Percentiles rank a stretch among this genome's conserved stretches.
Evolutionary conservation across 1,140 invertebrate species (phyloP).

Genomic region (Ridgeia piscesae): DNA sequence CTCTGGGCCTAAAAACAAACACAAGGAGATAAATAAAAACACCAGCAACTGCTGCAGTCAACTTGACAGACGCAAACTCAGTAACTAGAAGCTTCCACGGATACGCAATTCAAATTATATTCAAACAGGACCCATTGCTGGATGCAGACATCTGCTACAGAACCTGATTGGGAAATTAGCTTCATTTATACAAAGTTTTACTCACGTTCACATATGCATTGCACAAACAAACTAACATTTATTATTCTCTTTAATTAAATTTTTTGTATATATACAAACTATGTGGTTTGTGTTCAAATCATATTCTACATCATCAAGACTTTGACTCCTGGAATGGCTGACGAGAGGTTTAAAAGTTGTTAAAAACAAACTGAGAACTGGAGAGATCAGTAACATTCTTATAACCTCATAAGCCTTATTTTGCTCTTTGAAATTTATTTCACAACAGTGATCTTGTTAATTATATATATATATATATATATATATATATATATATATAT

Average conservation of each 20-base stretch:
- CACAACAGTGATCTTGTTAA: no score
- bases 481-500: no score
- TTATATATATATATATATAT: no score
- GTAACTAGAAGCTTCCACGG: no score
- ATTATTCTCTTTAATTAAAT: neutral
- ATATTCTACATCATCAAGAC: neutral
- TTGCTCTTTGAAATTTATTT: no score
- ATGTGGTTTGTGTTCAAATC: neutral
- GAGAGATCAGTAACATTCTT: neutral
- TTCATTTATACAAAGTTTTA: neutral
- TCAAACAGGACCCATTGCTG: neutral
- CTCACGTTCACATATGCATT: neutral
- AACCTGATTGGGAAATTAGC: no score
- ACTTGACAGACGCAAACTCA: no score
- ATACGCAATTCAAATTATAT: neutral
- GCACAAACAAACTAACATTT: neutral
- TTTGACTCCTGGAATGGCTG: neutral
- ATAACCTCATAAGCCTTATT: no score
- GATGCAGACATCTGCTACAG: no score
- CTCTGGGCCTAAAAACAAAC: constrained; percentile 72
- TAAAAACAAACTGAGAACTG: neutral
- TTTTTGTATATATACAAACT: neutral
- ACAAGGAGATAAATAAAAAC: constrained; percentile 30
- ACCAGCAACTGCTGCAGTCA: neutral
- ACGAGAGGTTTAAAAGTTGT: neutral